These are phyloP conservation scores for Periophthalmodon schlosseri DNA, from an alignment of 2,113 vertebrate species.

Conservation along the genomic window DNA sequence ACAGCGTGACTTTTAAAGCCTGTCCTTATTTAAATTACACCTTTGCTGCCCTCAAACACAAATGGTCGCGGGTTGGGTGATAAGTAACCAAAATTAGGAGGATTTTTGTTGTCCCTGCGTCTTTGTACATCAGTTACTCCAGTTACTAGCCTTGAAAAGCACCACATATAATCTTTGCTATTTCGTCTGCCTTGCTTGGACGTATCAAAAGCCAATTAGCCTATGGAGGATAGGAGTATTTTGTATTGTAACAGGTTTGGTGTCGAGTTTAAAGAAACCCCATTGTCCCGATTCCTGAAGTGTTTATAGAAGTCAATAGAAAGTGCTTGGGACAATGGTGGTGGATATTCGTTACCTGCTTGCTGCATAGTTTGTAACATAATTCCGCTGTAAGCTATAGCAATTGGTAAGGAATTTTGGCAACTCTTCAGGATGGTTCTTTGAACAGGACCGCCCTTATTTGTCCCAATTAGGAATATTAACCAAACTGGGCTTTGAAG, in stretches of 20 bases:
- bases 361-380: constrained; percentile 74
- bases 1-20: constrained; percentile 57
- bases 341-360: constrained; percentile 75
- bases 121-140: constrained; percentile 61
- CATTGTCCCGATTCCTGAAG: constrained; percentile 75
- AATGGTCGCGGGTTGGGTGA: constrained; percentile 56
- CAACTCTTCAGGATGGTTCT: constrained; percentile 61
- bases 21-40: constrained; percentile 68
- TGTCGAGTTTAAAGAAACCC: constrained; percentile 74
- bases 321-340: constrained; percentile 70
- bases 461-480: constrained; percentile 67
- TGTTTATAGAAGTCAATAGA: constrained; percentile 77
- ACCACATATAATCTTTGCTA: constrained; percentile 55
- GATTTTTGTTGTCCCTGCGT: constrained; percentile 56
- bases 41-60: constrained; percentile 63
- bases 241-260: constrained; percentile 72
- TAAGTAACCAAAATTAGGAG: constrained; percentile 58
- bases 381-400: constrained; percentile 69
- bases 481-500: constrained; percentile 61
- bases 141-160: constrained; percentile 65
- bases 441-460: constrained; percentile 61
- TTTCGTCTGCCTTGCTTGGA: constrained; percentile 64
- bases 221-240: constrained; percentile 73
- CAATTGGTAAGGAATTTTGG: constrained; percentile 65
- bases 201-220: constrained; percentile 80